Evolutionary conservation across 2,113 vertebrate genomes (phyloP), one percentile per base, ranked within the genome.

Genomic region (Atrichornis clamosus): DNA sequence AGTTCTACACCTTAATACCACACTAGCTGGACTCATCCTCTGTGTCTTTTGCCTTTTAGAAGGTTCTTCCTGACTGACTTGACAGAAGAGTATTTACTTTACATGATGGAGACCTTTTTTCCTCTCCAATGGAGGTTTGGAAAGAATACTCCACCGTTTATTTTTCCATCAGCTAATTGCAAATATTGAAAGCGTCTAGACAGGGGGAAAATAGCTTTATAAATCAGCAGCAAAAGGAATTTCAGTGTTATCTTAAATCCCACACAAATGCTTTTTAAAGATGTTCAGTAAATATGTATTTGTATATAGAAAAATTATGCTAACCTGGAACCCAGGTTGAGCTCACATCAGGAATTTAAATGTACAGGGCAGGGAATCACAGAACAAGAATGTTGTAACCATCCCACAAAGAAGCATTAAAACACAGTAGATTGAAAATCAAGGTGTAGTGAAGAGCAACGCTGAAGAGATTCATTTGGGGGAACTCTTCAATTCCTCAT

Each of bases 121-220:
- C 92, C 58, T 95, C 79, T 96, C 63, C 75, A 92, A 2, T 90
- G 73, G 60, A 92, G 68, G 77, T 76, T 94, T 87, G 89, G 91
- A 96, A 96, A 89, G 76, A 96, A 93, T 96, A 94, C 60, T 92
- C 60, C 68, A 72, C 13, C 47, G 1, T 92, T 96, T 95, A 92
- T 96, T 96, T 95, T 97, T 95, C 92, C 93, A 92, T 92, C 93
- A 93, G 86, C 64, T 96, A 96, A 95, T 75, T 96, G 93, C 90
- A 94, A 96, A 96, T 94, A 96, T 77, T 95, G 85, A 93, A 93
- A 96, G 56, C 0, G 44, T 96, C 95, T 96, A 96, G 96, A 93
- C 90, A 78, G 60, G 58, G 67, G 73, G 41, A 75, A 95, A 96
- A 89, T 75, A 94, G 83, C 52, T 81, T 96, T 92, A 94, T 95